These are phyloP conservation scores for Tinea pellionella DNA, from an alignment of 2,888 invertebrate genomes.

Conservation along the genomic window DNA sequence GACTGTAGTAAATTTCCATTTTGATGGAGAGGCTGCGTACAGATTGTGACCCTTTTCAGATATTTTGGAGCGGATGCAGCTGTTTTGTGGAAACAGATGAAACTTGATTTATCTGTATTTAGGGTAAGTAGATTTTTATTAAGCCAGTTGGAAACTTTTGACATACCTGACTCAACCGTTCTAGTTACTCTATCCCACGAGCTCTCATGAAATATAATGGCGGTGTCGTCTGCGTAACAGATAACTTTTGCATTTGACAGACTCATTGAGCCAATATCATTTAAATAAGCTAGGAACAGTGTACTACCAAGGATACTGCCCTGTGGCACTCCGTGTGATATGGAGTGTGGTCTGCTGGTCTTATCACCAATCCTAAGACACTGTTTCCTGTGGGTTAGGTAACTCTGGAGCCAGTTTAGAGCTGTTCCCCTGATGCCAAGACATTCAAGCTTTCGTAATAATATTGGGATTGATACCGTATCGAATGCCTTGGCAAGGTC, in stretches of 20 bases:
- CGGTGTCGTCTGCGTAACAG: constrained; percentile 16
- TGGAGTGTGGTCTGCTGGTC: neutral
- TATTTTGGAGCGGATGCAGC: too few relatives aligned
- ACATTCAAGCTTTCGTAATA: constrained; percentile 16
- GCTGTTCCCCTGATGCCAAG: constrained; percentile 17
- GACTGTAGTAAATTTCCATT: too few relatives aligned
- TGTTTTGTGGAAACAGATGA: neutral
- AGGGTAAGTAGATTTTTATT: neutral
- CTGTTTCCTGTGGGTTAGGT: constrained; percentile 11
- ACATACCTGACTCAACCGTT: neutral
- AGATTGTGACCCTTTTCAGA: too few relatives aligned
- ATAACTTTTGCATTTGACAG: neutral
- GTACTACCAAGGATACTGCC: constrained; percentile 19
- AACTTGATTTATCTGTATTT: constrained; percentile 8
- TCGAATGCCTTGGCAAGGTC: constrained; percentile 16
- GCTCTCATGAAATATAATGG: constrained; percentile 12
- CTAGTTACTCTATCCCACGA: neutral
- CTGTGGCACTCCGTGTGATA: constrained; percentile 18
- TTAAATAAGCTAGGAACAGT: constrained; percentile 17
- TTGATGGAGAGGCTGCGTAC: too few relatives aligned
- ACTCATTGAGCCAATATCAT: neutral
- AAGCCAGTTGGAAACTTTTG: neutral
- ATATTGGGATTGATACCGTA: constrained; percentile 16
- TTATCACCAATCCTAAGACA: neutral
- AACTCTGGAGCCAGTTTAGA: constrained; percentile 15